Percentiles rank a stretch among this genome's conserved stretches.
Evolutionary conservation across 2,113 vertebrate species (phyloP).

Genomic region (Chrysochloris asiatica): DNA sequence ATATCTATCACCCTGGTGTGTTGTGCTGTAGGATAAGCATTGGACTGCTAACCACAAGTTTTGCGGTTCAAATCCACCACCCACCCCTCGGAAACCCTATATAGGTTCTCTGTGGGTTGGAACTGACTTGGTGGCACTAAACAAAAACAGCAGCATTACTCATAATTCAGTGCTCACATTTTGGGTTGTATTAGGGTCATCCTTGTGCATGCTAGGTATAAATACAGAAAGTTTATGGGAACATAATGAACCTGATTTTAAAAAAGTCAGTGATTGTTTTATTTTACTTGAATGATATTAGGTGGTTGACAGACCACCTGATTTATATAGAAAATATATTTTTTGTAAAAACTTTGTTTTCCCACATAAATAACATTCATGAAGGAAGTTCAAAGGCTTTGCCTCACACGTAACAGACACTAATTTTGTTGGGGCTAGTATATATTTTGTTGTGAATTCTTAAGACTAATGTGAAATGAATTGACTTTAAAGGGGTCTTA

Average conservation of each 20-base stretch:
- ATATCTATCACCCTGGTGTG: neutral
- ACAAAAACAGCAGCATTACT: too few relatives aligned
- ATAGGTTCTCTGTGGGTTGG: too few relatives aligned
- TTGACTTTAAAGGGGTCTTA: neutral
- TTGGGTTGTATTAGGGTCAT: neutral
- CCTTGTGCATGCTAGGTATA: neutral
- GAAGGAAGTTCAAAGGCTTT: constrained; percentile 11
- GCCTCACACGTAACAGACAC: neutral
- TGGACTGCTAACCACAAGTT: too few relatives aligned
- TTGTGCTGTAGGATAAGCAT: too few relatives aligned
- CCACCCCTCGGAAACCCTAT: too few relatives aligned
- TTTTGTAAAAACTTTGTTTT: neutral
- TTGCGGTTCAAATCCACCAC: too few relatives aligned
- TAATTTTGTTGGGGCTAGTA: neutral
- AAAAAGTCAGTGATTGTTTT: constrained; percentile 34
- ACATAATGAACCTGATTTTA: neutral
- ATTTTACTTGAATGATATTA: neutral
- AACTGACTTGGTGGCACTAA: too few relatives aligned
- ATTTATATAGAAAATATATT: constrained; percentile 34
- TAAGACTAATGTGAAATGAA: neutral
- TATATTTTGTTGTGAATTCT: neutral
- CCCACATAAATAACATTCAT: neutral
- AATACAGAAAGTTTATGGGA: constrained; percentile 14
- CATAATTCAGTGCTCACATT: constrained; percentile 2
- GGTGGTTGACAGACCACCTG: constrained; percentile 11